Evolutionary conservation across 2,888 invertebrate species (phyloP), one percentile per base, ranked within the genome.

Genomic region (Amitus sp.): DNA sequence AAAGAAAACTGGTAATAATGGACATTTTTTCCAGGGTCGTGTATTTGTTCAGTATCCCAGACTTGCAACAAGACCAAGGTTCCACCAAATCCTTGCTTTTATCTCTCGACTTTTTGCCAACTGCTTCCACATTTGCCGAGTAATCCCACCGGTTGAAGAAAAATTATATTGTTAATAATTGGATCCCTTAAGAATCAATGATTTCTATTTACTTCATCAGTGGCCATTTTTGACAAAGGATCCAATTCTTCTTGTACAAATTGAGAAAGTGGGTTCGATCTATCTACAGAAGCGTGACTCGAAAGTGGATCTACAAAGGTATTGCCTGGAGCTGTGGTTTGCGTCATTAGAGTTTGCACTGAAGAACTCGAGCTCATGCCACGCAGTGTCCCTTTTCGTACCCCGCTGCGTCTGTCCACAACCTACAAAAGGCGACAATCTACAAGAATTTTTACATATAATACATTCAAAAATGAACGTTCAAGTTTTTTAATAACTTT

Each of bases 1-100:
- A 88, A 43, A 95, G 83, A 77, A 93, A 95, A 79, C 95, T 96
- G 37, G 95, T 95, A 1, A 94, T 89, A 67, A 97, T 94, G 0
- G 94, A 93, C 20, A 98, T 83, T 78, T 95, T 96, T 82, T 97
- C 96, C 9, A 93, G 94, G 49, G 98, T 98, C 27, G 95, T 97
- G 75, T 92, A 98, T 82, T 93, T 93, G 69, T 88, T 90, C 9
- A 98, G 85, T 76, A 98, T 96, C n/a, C 86, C 85, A 42, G 87
- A 79, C 66, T 92, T 89, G 73, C 90, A 89, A 1, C 86, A 82
- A 65, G 85, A 86, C 98, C 98, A 98, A 10, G 91, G 89, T 76
- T 92, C 90, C 65, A 89, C 83, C 61, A 85, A 85, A 57, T 87
- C 85, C 7, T 82, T 74, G 39, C 66, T 63, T 13, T 70, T 70